These are phyloP conservation scores for Siniperca scherzeri DNA, from an alignment of 2,797 vertebrate species.

Conservation along the genomic window DNA sequence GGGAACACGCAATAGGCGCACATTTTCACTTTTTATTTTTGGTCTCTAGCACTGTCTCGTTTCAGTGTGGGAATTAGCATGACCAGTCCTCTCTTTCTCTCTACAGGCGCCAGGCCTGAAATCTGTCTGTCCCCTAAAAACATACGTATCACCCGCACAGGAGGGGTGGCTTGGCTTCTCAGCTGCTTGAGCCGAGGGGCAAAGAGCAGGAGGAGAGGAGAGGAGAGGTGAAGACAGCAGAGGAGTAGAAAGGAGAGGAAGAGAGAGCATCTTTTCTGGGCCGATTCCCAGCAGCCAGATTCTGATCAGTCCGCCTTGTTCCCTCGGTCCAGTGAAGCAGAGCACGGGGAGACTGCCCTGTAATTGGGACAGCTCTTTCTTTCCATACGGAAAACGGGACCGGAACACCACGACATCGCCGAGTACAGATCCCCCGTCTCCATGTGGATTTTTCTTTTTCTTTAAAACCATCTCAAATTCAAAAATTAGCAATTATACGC, in stretches of 20 bases:
- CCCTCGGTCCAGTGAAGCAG: slow-evolving; percentile 76
- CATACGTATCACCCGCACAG: slow-evolving; percentile 66
- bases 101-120: slow-evolving; percentile 76
- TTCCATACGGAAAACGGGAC: slow-evolving; percentile 55
- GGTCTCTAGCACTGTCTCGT: slow-evolving; percentile 40
- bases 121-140: slow-evolving; percentile 75
- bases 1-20: background rate
- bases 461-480: slow-evolving; percentile 32
- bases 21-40: slow-evolving; percentile 37
- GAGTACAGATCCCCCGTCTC: slow-evolving; percentile 17
- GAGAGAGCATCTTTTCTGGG: slow-evolving; percentile 50
- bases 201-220: slow-evolving; percentile 59
- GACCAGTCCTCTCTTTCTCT: slow-evolving; percentile 63
- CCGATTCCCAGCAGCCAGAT: slow-evolving; percentile 69
- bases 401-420: slow-evolving; percentile 11
- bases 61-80: slow-evolving; percentile 56
- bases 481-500: slow-evolving; percentile 28
- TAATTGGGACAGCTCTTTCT: slow-evolving; percentile 73
- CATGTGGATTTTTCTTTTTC: slow-evolving; percentile 13
- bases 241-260: slow-evolving; percentile 18
- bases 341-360: slow-evolving; percentile 64
- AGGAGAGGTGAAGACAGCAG: slow-evolving; percentile 41
- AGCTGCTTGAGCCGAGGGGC: slow-evolving; percentile 63
- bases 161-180: slow-evolving; percentile 65
- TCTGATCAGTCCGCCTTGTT: slow-evolving; percentile 64